Base-by-base conservation (phyloP, 2,888 invertebrate species). In the Crocallis elinguaria region DNA sequence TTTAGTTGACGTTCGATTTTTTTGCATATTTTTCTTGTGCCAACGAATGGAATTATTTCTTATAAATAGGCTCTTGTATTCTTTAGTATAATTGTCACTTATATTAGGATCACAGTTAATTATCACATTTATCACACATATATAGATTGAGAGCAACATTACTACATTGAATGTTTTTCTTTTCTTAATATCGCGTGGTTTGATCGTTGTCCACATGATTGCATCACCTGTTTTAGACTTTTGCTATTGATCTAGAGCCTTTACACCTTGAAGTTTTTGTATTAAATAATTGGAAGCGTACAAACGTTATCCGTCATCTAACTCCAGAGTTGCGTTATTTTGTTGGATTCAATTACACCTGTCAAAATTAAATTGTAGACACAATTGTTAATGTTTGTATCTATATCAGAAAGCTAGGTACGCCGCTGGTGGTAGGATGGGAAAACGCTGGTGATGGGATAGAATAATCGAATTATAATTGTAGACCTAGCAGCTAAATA, bases 51-150 rank as follows among this genome's bases (percentile, higher is more conserved):
- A 58, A 43, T 67, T 71, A 9, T 77, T 77, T 71, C 67, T 77
- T 17, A 61, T 56, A 54, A 67, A 56, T 46, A 65, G 72, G 57
- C 46, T 57, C 62, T 38, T 74, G 65, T 69, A 61, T 48, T 63
- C 67, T 67, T 77, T 77, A 58, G 67, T 76, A 81, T 83, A 79
- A 75, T 82, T 69, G 77, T 79, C 70, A 79, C 76, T 89, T 74
- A 84, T 75, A 82, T 82, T 89, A 84, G 77, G 86, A 87, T 89
- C 87, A 87, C 90, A 90, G 81, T 70, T 75, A 77, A 81, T 80
- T 88, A 89, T 88, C 85, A 90, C 88, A 87, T 90, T 88, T 70
- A 85, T 67, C 77, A 88, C 71, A 84, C 83, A 88, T 60, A 86
- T 12, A 75, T 86, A 86, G 59, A 84, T 80, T 79, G 81, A 76